Evolutionary conservation across 2,113 vertebrate genomes (phyloP).

Genomic region (Trogon melanurus): DNA sequence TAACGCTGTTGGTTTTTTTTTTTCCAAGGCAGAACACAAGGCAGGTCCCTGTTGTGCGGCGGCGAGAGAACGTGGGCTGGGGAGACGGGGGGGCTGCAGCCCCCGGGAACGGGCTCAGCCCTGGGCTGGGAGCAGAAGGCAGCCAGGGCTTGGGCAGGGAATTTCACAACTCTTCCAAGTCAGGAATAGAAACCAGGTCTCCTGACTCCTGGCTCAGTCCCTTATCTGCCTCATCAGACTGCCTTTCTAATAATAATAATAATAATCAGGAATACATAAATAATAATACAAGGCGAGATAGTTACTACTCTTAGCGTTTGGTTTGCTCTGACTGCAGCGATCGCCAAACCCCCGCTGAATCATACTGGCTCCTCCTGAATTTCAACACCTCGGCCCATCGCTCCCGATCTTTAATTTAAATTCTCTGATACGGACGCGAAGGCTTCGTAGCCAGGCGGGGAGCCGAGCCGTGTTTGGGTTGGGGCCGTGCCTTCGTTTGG

Average conservation of each 20-base stretch:
- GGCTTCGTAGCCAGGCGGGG: neutral
- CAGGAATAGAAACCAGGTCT: conserved; percentile 60
- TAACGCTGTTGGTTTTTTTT: neutral
- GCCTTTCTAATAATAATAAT: conserved; percentile 62
- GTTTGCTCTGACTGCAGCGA: neutral
- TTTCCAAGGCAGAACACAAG: neutral
- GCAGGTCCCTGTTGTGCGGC: neutral
- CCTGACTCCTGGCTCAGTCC: conserved; percentile 9
- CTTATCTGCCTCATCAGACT: conserved; percentile 2
- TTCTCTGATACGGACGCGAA: neutral
- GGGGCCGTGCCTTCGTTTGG: neutral
- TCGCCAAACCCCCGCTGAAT: conserved; percentile 3
- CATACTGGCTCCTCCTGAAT: neutral
- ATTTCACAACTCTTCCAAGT: conserved; percentile 46
- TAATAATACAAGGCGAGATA: conserved; percentile 46
- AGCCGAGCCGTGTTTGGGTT: neutral
- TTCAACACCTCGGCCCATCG: neutral
- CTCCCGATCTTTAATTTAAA: neutral
- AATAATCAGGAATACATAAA: conserved; percentile 58
- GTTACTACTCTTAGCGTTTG: neutral
- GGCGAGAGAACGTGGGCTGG: neutral
- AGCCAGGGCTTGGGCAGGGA: neutral
- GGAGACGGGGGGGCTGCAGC: neutral
- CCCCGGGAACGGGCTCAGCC: neutral
- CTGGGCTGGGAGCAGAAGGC: neutral